Evolutionary conservation across 2,797 vertebrate genomes (phyloP).

Genomic region (Urosaurus nigricauda): DNA sequence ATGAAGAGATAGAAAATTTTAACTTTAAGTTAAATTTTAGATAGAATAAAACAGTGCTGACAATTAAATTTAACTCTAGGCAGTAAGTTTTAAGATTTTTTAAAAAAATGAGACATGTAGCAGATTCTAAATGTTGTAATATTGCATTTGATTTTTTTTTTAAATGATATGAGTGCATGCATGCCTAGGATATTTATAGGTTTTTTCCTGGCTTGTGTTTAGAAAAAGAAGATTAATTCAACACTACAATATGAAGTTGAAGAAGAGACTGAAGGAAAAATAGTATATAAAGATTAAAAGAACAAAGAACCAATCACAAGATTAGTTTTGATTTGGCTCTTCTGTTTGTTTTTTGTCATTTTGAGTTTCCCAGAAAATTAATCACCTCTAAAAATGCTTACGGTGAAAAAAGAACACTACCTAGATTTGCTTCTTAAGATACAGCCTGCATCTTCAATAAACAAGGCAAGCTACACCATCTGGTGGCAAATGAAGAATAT

Average conservation of each 20-base stretch:
- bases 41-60: background rate
- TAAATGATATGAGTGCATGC: no score
- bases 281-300: background rate
- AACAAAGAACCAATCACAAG: no score
- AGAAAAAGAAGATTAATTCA: no score
- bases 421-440: background rate
- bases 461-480: constrained; percentile 54
- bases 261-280: background rate
- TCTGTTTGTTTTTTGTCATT: background rate
- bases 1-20: background rate
- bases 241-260: background rate
- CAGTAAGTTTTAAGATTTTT: background rate
- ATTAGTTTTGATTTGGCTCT: background rate
- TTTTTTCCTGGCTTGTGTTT: no score
- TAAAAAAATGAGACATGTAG: background rate
- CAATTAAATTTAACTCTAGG: background rate
- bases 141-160: background rate
- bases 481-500: constrained; percentile 56
- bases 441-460: background rate
- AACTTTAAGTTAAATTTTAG: background rate
- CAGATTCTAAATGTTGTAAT: background rate
- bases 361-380: background rate
- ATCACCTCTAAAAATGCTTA: background rate
- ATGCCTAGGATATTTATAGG: no score
- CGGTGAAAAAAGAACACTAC: background rate